Conservation (phyloP, 2,113 vertebrate species). For the Rhinopithecus roxellana region DNA sequence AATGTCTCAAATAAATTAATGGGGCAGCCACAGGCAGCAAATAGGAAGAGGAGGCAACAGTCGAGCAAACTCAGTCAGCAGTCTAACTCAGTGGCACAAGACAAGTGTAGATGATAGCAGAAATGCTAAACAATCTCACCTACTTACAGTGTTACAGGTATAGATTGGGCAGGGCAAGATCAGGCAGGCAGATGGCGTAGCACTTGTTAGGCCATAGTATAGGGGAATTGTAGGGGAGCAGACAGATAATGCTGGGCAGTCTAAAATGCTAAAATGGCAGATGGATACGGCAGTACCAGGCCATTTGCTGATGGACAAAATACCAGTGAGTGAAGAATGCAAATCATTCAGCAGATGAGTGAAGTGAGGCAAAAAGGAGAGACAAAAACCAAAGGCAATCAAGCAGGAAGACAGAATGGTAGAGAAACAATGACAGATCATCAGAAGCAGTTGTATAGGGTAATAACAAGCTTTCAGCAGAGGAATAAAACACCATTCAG, state of each 20-base stretch:
- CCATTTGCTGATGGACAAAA: slow-evolving; percentile 80
- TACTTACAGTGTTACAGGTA: slow-evolving; percentile 64
- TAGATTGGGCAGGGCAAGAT: slow-evolving; percentile 71
- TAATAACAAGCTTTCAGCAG: slow-evolving; percentile 63
- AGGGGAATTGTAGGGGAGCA: slow-evolving; percentile 66
- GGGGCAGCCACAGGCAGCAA: slow-evolving; percentile 59
- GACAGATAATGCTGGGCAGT: slow-evolving; percentile 62
- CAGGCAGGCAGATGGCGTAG: slow-evolving; percentile 71
- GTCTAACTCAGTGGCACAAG: slow-evolving; percentile 39
- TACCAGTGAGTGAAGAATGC: slow-evolving; percentile 70
- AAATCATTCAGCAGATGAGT: slow-evolving; percentile 67
- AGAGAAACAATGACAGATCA: slow-evolving; percentile 64
- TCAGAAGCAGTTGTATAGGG: slow-evolving; percentile 62
- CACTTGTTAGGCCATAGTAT: slow-evolving; percentile 63
- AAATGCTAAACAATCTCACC: slow-evolving; percentile 56
- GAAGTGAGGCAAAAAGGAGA: slow-evolving; percentile 60
- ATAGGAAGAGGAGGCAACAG: slow-evolving; percentile 37
- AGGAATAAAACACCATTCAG: slow-evolving; percentile 74
- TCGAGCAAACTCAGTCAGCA: slow-evolving; percentile 63
- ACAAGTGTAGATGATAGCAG: slow-evolving; percentile 24
- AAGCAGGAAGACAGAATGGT: slow-evolving; percentile 78
- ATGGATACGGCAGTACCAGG: slow-evolving; percentile 72
- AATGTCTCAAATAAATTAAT: slow-evolving; percentile 54
- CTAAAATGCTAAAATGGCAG: slow-evolving; percentile 79
- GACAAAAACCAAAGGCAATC: slow-evolving; percentile 76